phyloP scores from a whole-genome alignment of 2,797 vertebrate species.

The Chiropotes sagulatus region DNA sequence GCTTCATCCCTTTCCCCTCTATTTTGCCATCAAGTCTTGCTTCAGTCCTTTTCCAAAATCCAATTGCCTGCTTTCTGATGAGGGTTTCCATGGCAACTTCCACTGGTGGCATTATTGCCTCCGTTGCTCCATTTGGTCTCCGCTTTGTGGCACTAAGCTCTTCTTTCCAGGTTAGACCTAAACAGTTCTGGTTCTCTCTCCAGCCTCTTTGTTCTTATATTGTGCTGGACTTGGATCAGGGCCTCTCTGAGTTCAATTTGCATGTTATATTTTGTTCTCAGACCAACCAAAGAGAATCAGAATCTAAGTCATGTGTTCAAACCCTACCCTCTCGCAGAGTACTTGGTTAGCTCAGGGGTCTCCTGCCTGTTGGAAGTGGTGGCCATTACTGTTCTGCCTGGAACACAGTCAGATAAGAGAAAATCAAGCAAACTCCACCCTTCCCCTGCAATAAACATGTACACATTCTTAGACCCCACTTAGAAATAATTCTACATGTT shows the following conservation, averaged over 20 bases:
- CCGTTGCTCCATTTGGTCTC: neutral
- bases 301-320: neutral
- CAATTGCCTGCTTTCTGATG: slow-evolving; percentile 35
- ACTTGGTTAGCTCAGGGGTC: neutral
- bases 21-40: slow-evolving; percentile 48
- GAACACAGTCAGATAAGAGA: neutral
- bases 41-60: slow-evolving; percentile 62
- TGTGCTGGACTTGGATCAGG: neutral
- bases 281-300: neutral
- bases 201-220: neutral
- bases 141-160: neutral
- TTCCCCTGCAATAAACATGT: neutral
- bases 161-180: neutral
- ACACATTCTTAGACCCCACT: neutral
- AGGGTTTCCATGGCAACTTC: slow-evolving; percentile 73
- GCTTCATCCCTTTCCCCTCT: slow-evolving; percentile 12
- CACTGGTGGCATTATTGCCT: neutral
- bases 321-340: neutral
- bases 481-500: neutral
- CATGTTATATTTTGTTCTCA: slow-evolving; percentile 1
- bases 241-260: neutral
- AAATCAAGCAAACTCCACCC: neutral
- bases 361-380: neutral
- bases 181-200: neutral
- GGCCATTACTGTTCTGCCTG: neutral